These are phyloP conservation scores for Crotalus tigris DNA, from an alignment of 2,113 vertebrate species.

Conservation along the genomic window DNA sequence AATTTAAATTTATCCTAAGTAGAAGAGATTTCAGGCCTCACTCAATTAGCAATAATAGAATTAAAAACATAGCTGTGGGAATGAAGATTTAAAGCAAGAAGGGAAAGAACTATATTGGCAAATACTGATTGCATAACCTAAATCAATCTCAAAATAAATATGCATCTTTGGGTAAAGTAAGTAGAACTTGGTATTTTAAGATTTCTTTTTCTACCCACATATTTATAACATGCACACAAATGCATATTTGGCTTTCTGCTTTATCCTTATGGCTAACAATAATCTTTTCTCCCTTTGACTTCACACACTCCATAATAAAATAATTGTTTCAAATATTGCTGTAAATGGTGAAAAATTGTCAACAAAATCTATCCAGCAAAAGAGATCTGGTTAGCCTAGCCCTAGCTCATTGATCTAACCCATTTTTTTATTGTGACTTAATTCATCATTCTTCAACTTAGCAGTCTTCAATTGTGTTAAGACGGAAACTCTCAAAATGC, in stretches of 20 bases:
- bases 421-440: not conserved
- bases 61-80: conserved; percentile 85
- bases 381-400: not conserved
- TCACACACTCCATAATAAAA: conserved; percentile 17
- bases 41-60: conserved; percentile 95
- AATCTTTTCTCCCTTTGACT: conserved; percentile 5
- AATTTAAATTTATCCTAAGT: conserved; percentile 87
- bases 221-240: not conserved
- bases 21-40: conserved; percentile 85
- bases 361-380: not conserved
- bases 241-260: conserved; percentile 22
- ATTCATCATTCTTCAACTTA: not conserved
- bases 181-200: conserved; percentile 54
- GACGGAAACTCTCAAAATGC: not conserved
- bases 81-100: conserved; percentile 79
- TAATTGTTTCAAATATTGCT: conserved; percentile 7
- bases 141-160: conserved; percentile 86
- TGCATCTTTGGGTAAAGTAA: conserved; percentile 60
- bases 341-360: not conserved
- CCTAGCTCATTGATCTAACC: not conserved
- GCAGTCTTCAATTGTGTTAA: not conserved
- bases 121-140: conserved; percentile 78
- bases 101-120: conserved; percentile 77
- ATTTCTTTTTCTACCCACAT: not conserved
- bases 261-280: conserved; percentile 26